phyloP scores from a whole-genome alignment of 2,888 invertebrate genomes.

The Macropis europaea region DNA sequence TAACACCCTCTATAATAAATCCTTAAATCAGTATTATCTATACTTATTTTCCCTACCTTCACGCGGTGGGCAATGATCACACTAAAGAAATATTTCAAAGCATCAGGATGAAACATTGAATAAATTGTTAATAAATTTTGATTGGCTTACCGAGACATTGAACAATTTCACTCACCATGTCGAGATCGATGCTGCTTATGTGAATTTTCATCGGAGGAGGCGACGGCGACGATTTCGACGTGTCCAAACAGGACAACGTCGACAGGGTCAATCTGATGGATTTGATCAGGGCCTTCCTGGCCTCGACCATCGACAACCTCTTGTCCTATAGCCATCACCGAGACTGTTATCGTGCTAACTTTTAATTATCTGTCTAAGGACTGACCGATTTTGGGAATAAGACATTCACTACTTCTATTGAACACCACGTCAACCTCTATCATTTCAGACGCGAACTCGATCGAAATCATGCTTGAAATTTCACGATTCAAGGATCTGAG shows the following conservation, averaged over 20 bases:
- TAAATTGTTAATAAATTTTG: background rate
- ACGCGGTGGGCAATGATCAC: too few species aligned
- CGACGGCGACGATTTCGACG: slow-evolving; percentile 70
- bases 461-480: too few species aligned
- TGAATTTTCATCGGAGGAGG: slow-evolving; percentile 75
- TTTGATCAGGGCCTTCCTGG: slow-evolving; percentile 70
- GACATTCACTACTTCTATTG: background rate
- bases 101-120: too few species aligned
- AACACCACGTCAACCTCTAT: background rate
- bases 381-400: background rate
- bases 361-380: slow-evolving; percentile 29
- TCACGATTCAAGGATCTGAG: too few species aligned
- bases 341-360: slow-evolving; percentile 57
- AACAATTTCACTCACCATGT: slow-evolving; percentile 49
- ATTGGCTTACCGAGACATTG: too few species aligned
- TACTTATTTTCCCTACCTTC: too few species aligned
- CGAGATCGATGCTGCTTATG: slow-evolving; percentile 57
- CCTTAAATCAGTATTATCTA: too few species aligned
- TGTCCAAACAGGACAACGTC: slow-evolving; percentile 73
- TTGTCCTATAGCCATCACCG: slow-evolving; percentile 74
- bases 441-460: too few species aligned
- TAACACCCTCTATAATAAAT: too few species aligned
- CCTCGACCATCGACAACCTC: slow-evolving; percentile 64
- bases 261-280: slow-evolving; percentile 73
- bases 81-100: too few species aligned